A percentile compares a stretch with the other conserved stretches of the same genome.
phyloP scores from a whole-genome alignment of 2,888 invertebrate genomes.

The Drosophila yooni region DNA sequence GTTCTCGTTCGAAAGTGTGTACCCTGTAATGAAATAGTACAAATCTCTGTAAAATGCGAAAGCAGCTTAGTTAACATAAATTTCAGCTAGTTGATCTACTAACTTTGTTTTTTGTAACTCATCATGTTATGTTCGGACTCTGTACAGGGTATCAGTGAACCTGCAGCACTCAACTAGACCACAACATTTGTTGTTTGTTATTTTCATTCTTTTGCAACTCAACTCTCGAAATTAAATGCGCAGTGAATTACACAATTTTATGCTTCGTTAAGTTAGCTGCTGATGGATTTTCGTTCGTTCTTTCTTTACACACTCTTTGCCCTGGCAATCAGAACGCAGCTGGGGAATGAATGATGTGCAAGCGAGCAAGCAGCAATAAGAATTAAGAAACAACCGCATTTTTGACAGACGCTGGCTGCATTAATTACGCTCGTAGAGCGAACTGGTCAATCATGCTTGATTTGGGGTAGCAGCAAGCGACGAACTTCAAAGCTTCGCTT shows the following conservation, averaged over 20 bases:
- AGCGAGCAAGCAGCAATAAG: conserved; percentile 3
- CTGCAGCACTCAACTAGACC: not conserved
- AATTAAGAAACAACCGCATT: conserved; percentile 9
- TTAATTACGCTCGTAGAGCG: conserved; percentile 44
- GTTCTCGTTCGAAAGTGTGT: conserved; percentile 18
- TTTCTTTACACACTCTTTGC: conserved; percentile 16
- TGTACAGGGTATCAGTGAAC: not conserved
- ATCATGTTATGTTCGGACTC: not conserved
- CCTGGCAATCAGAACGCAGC: conserved; percentile 24
- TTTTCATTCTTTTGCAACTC: conserved; percentile 57
- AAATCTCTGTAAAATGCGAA: not conserved
- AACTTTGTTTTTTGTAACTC: not conserved
- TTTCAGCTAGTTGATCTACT: not conserved
- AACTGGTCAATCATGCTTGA: conserved; percentile 49
- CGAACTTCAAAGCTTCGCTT: conserved; percentile 38
- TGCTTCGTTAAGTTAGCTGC: conserved; percentile 69
- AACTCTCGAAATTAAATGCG: conserved; percentile 72
- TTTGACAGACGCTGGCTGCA: conserved; percentile 49
- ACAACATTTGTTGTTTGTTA: conserved; percentile 18
- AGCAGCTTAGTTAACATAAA: not conserved
- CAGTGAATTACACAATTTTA: conserved; percentile 78
- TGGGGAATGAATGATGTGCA: conserved; percentile 23
- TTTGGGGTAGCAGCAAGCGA: conserved; percentile 21
- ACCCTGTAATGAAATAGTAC: not conserved
- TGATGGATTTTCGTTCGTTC: conserved; percentile 31